Evolutionary conservation across 2,113 vertebrate species (phyloP), one percentile per base, ranked within the genome.

Genomic region (Calypte anna): DNA sequence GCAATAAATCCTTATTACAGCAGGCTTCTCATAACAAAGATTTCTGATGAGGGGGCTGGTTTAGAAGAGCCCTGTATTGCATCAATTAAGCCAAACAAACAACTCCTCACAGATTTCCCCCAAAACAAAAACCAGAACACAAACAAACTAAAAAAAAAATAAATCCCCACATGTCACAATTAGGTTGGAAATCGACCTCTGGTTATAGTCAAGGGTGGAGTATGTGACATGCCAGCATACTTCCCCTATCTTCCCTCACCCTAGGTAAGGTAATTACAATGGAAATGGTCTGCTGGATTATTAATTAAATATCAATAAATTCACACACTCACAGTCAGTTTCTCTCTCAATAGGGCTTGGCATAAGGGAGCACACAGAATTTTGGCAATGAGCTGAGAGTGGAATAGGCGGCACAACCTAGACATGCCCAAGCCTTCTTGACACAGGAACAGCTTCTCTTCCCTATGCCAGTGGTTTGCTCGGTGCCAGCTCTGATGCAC

Each of bases 381-480:
- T 96, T 95, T 97, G 97, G 96, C 96, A 96, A 84, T 1, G 36
- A 89, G 82, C 48, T 90, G 57, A 82, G 51, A 96, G 96, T 88
- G 82, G 95, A 95, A 97, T 93, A 96, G 93, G 96, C 94, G 72
- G 89, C 82, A 94, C 81, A 97, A 95, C 94, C 90, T 94, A 96
- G 96, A 94, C 93, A 90, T 97, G 95, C 93, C 94, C 96, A 96
- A 96, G 97, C 97, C 97, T 98, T 97, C 97, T 95, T 96, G 96
- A 98, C 97, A 98, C 91, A 94, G 97, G 96, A 98, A 97, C 97
- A 97, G 98, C 96, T 98, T 97, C 97, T 97, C 97, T 96, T 96
- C 93, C 91, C 96, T 81, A 91, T 97, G 98, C 98, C 98, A 98
- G 95, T 91, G 85, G 94, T 97, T 97, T 24, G 21, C 51, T 96